These are phyloP conservation scores for Harlomillsia oculata DNA, from an alignment of 1,140 invertebrate genomes.

Conservation along the genomic window DNA sequence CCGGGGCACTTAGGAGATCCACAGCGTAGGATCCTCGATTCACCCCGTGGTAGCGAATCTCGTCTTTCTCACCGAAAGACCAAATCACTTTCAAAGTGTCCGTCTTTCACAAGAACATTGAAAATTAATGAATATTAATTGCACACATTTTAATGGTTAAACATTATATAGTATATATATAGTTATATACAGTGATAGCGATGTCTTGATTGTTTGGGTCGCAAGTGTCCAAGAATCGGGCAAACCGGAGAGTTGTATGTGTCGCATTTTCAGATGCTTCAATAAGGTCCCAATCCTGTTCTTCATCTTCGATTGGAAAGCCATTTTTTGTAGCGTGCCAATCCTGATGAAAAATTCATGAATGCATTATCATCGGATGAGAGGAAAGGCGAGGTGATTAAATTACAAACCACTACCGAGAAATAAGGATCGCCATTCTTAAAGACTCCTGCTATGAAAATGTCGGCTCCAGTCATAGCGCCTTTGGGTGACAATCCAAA, in stretches of 20 bases:
- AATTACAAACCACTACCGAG: too few relatives aligned
- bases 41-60: slow-evolving; percentile 48
- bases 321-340: not conserved
- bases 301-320: slow-evolving; percentile 52
- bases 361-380: too few relatives aligned
- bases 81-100: slow-evolving; percentile 67
- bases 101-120: slow-evolving; percentile 45
- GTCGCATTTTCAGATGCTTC: slow-evolving; percentile 62
- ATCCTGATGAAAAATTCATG: too few relatives aligned
- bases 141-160: not conserved
- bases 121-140: not conserved
- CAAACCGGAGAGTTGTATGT: slow-evolving; percentile 63
- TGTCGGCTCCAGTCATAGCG: too few relatives aligned
- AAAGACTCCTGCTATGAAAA: too few relatives aligned
- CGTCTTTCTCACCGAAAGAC: slow-evolving; percentile 46
- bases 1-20: slow-evolving; percentile 37
- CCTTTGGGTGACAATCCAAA: too few relatives aligned
- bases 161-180: not conserved
- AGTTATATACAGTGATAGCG: slow-evolving; percentile 43
- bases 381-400: too few relatives aligned
- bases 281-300: slow-evolving; percentile 64
- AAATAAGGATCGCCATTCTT: too few relatives aligned
- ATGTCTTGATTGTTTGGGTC: slow-evolving; percentile 63
- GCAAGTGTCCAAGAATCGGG: slow-evolving; percentile 63
- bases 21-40: slow-evolving; percentile 54